Percentiles rank a stretch among this genome's conserved stretches.
Evolutionary conservation across 2,113 vertebrate genomes (phyloP).

Genomic region (Grallaria varia): DNA sequence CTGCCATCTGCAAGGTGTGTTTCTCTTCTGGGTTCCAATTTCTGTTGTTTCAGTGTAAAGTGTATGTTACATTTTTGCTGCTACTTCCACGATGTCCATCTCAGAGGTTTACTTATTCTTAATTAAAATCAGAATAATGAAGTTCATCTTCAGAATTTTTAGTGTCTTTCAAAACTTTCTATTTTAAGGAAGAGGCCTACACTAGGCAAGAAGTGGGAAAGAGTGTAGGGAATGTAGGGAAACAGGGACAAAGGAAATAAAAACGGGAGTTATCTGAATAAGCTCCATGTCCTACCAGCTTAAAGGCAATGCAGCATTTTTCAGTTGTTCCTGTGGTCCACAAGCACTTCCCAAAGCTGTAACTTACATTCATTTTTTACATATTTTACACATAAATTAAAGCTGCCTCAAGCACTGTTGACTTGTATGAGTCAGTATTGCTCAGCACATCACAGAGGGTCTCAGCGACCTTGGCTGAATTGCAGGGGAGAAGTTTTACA

Average conservation of each 20-base stretch:
- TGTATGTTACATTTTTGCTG: neutral
- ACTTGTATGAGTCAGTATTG: neutral
- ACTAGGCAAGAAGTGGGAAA: neutral
- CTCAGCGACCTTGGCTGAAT: neutral
- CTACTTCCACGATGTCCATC: neutral
- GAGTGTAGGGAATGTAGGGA: neutral
- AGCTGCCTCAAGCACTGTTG: neutral
- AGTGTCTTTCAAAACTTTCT: neutral
- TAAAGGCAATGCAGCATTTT: neutral
- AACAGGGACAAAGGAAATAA: neutral
- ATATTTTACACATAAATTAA: neutral
- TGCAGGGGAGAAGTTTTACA: neutral
- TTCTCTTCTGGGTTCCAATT: constrained; percentile 1
- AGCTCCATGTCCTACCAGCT: neutral
- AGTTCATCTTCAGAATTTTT: neutral
- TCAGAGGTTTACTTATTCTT: constrained; percentile 2
- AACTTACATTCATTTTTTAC: neutral
- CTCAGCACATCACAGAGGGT: neutral
- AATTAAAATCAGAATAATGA: constrained; percentile 3
- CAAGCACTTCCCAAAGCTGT: neutral
- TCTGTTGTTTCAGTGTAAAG: constrained; percentile 8
- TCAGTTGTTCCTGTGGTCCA: neutral
- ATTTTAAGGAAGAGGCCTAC: neutral
- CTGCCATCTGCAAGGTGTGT: neutral
- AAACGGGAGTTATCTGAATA: neutral